Conservation (phyloP, 1,140 invertebrate genomes). For the Hestina assimilis region DNA sequence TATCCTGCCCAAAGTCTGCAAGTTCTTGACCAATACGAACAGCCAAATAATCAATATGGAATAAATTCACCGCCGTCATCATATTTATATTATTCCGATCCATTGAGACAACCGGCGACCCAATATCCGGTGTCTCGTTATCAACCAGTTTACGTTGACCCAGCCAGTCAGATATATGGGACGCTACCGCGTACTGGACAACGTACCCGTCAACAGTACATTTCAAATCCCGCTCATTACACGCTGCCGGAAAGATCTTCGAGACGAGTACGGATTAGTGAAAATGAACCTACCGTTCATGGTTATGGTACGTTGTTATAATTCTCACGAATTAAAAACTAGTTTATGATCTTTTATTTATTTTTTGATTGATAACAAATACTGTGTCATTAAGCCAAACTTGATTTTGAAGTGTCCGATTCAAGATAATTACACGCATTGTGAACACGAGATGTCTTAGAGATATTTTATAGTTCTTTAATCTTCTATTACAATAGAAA, state of each 20-base stretch:
- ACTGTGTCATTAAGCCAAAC: no score
- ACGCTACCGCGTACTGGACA: slow-evolving; percentile 38
- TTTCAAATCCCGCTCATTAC: slow-evolving; percentile 38
- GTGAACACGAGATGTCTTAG: no score
- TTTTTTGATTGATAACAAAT: no score
- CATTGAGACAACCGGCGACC: slow-evolving; percentile 24
- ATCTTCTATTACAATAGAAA: no score
- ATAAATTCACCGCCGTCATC: slow-evolving; percentile 16
- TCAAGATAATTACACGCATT: no score
- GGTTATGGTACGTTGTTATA: slow-evolving; percentile 60
- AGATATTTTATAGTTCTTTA: no score
- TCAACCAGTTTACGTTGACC: slow-evolving; percentile 46
- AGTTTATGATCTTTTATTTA: not conserved
- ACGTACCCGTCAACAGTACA: slow-evolving; percentile 21
- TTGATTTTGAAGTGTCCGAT: no score
- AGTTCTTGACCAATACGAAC: slow-evolving; percentile 56
- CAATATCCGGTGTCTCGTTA: slow-evolving; percentile 35
- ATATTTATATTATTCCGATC: slow-evolving; percentile 50
- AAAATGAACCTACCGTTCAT: slow-evolving; percentile 55
- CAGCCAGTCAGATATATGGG: slow-evolving; percentile 43
- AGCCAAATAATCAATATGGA: slow-evolving; percentile 34
- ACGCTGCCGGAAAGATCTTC: slow-evolving; percentile 53
- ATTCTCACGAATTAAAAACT: not conserved
- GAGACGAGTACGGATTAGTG: slow-evolving; percentile 65
- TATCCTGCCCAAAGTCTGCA: slow-evolving; percentile 66